Conservation (phyloP, 1,140 invertebrate species). For the Samia ricini region DNA sequence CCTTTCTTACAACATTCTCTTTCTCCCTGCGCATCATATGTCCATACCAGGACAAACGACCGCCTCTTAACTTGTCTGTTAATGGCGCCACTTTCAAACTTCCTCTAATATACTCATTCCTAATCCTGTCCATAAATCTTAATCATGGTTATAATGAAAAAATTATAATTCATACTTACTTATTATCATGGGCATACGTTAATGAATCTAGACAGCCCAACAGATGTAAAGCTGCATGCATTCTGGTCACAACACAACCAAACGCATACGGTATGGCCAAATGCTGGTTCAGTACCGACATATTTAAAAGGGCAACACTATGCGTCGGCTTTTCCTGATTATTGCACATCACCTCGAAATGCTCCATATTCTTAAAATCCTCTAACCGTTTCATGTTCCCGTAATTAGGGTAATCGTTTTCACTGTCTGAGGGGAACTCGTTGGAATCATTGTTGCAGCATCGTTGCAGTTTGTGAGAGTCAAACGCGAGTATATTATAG, state of each 20-base stretch:
- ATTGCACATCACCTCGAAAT: slow-evolving; percentile 47
- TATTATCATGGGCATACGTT: slow-evolving; percentile 87
- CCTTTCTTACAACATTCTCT: no score
- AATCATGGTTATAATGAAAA: no score
- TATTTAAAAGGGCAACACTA: slow-evolving; percentile 48
- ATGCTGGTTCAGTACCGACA: slow-evolving; percentile 86
- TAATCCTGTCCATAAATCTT: no score
- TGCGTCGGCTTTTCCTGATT: slow-evolving; percentile 42
- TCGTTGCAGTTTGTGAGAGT: slow-evolving; percentile 55
- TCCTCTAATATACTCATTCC: no score
- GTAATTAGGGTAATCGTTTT: slow-evolving; percentile 59
- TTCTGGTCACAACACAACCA: slow-evolving; percentile 85
- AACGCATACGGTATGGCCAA: slow-evolving; percentile 87
- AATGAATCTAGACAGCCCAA: slow-evolving; percentile 94
- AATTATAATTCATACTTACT: slow-evolving; percentile 50
- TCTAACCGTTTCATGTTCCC: slow-evolving; percentile 62
- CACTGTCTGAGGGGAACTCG: slow-evolving; percentile 36
- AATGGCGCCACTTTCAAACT: no score
- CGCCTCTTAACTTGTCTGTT: no score
- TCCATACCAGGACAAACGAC: no score
- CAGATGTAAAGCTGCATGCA: slow-evolving; percentile 92
- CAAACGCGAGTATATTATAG: slow-evolving; percentile 87
- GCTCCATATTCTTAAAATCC: slow-evolving; percentile 62
- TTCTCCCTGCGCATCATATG: no score
- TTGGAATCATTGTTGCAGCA: slow-evolving; percentile 56